phyloP scores from a whole-genome alignment of 2,888 invertebrate genomes.

The Mesochorus sp. region DNA sequence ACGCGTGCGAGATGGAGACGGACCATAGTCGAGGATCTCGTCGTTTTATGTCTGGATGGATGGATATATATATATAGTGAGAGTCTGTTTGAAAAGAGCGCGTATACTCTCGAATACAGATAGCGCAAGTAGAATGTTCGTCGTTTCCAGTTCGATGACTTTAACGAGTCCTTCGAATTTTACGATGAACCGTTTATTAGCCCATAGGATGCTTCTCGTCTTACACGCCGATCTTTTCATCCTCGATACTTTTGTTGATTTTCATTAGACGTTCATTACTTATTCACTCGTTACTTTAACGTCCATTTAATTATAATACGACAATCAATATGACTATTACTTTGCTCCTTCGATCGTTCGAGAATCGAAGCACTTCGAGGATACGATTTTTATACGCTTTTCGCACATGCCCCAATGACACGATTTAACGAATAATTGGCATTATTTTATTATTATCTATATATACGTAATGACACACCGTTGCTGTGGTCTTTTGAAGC shows the following conservation, averaged over 20 bases:
- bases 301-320: no score
- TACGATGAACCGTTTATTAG: slow-evolving; percentile 25
- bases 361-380: not conserved
- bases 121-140: not conserved
- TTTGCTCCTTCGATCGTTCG: no score
- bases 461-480: not conserved
- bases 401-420: slow-evolving; percentile 5
- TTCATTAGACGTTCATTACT: slow-evolving; percentile 1
- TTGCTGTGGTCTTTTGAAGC: slow-evolving; percentile 4
- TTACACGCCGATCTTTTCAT: no score
- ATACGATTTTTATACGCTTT: not conserved
- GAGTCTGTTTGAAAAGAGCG: no score
- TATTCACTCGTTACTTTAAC: no score
- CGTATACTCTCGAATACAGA: no score
- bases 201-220: slow-evolving; percentile 2
- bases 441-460: not conserved
- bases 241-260: no score
- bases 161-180: slow-evolving; percentile 38
- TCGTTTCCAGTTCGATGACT: not conserved
- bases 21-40: slow-evolving; percentile 9
- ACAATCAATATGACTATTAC: no score
- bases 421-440: slow-evolving; percentile 10
- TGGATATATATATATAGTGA: not conserved
- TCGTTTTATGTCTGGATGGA: slow-evolving; percentile 7
- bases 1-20: not conserved